Base-by-base conservation (phyloP, 1,140 invertebrate species). In the Drosophila trapezifrons region DNA sequence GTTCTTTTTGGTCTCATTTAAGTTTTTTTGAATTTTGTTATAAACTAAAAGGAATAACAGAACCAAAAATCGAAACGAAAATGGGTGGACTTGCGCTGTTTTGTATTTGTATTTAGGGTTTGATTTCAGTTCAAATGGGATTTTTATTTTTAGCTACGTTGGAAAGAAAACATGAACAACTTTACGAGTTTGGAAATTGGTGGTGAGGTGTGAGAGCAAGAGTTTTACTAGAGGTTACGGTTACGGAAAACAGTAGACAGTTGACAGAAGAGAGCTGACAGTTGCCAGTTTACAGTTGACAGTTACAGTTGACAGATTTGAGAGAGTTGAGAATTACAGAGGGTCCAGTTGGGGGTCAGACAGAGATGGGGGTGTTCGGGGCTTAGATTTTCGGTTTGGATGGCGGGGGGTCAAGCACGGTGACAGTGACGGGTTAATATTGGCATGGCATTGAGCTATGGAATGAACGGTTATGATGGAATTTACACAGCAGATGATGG, bases 21-120 rank as follows among this genome's bases (percentile, higher is more conserved):
- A 18, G 45, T 32, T 37, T 18, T n/a, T 17, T 63, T 71, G 27
- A 72, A 71, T 72, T 72, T 72, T 71, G 51, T 71, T 57, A 13
- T 18, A 71, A 51, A 12, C 20, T 10, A 71, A 58, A 58, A 17
- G 18, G 27, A 70, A 69, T 22, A 43, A 56, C 6, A 0, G 12
- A 71, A 57, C 17, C 5, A 45, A 71, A 58, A n/a, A 27, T 35
- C 20, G 4, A 47, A 57, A 35, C 4, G 8, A 71, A 71, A 25
- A 15, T 22, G 7, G 42, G 35, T 69, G 42, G 49, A 32, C 9
- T 25, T 65, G 58, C 42, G 54, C 29, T 45, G 38, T 64, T 29
- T 29, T 40, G 17, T 51, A 18, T 9, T 35, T 20, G 17, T 20
- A 15, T 15, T 45, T 25, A 2, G 12, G 29, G 9, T 20, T 63